Percentiles rank a stretch among this genome's conserved stretches.
Evolutionary conservation across 2,113 vertebrate genomes (phyloP).

Genomic region (Dipodomys stephensi): DNA sequence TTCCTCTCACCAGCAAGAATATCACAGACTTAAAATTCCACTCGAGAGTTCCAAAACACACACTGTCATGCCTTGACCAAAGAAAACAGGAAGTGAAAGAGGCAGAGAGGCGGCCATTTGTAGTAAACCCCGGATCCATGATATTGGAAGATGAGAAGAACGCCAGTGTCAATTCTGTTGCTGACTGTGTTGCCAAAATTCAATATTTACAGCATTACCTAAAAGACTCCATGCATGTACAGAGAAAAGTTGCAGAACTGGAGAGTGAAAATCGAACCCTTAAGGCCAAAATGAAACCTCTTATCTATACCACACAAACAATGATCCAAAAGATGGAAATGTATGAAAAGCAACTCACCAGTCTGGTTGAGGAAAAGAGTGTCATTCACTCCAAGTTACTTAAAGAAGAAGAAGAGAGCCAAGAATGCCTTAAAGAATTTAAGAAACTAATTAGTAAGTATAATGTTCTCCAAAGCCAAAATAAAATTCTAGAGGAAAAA

Average conservation of each 20-base stretch:
- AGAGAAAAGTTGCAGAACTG: slow-evolving; percentile 71
- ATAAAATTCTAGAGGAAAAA: slow-evolving; percentile 79
- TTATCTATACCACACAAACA: slow-evolving; percentile 72
- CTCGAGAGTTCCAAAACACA: slow-evolving; percentile 49
- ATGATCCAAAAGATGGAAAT: slow-evolving; percentile 77
- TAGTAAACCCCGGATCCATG: slow-evolving; percentile 8
- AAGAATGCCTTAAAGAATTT: slow-evolving; percentile 80
- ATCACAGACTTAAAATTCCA: slow-evolving; percentile 66
- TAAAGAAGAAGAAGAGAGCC: slow-evolving; percentile 79
- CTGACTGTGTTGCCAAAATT: slow-evolving; percentile 73
- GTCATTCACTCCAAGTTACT: slow-evolving; percentile 72
- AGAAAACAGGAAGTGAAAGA: slow-evolving; percentile 51
- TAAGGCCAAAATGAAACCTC: slow-evolving; percentile 74
- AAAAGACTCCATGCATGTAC: slow-evolving; percentile 70
- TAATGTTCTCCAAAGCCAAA: slow-evolving; percentile 80
- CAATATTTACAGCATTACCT: slow-evolving; percentile 79
- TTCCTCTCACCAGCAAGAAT: slow-evolving; percentile 51
- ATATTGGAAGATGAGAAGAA: slow-evolving; percentile 64
- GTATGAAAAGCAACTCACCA: slow-evolving; percentile 71
- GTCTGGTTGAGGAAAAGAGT: slow-evolving; percentile 81
- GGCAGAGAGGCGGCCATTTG: slow-evolving; percentile 39
- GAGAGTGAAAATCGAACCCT: slow-evolving; percentile 76
- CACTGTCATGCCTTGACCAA: slow-evolving; percentile 56
- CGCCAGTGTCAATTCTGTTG: slow-evolving; percentile 52
- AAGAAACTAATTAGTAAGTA: slow-evolving; percentile 81